Evolutionary conservation across 1,140 invertebrate species (phyloP), one percentile per base, ranked within the genome.

Genomic region (Halictus rubicundus): DNA sequence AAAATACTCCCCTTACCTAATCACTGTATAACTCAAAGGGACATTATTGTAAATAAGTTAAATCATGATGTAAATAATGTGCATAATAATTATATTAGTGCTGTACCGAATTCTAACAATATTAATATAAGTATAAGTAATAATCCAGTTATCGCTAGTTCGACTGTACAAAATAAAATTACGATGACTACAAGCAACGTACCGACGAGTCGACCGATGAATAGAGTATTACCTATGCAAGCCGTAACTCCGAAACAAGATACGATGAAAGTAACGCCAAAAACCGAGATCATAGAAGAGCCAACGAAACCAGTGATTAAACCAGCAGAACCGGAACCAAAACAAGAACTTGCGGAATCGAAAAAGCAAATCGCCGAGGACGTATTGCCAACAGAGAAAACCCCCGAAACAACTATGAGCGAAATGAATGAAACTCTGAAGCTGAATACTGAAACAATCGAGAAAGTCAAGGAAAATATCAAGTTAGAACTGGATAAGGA

Each of bases 171-270:
- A 61, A 90, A 89, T 59, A 92, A 90, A 42, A 89, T 93, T 9
- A 87, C 87, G 5, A 91, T 92, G 83, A 89, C 93, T 39, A 89
- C 93, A 87, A 88, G 79, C 59, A 87, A 83, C 12, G 86, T 83
- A n/a, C 92, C 92, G 0, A 89, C 89, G 0, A 92, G 88, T 68
- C 91, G 96, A 73, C 96, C 96, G 23, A 96, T 96, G 93, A 97
- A 96, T 88, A 94, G 96, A 72, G 96, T 97, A 19, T 84, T 96
- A 46, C 96, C 96, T 0, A 96, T 97, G 94, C 96, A 96, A 82
- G 94, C 94, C 16, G 90, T 92, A 0, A 81, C 85, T 16, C 88
- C 87, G 6, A 92, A 92, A 72, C 88, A 88, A 5, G 91, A 93
- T 8, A 68, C 84, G 9, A 39, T 84, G 0, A 90, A 91, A 72